Evolutionary conservation across 2,888 invertebrate genomes (phyloP), one percentile per base, ranked within the genome.

Genomic region (Boloria euphrosyne): DNA sequence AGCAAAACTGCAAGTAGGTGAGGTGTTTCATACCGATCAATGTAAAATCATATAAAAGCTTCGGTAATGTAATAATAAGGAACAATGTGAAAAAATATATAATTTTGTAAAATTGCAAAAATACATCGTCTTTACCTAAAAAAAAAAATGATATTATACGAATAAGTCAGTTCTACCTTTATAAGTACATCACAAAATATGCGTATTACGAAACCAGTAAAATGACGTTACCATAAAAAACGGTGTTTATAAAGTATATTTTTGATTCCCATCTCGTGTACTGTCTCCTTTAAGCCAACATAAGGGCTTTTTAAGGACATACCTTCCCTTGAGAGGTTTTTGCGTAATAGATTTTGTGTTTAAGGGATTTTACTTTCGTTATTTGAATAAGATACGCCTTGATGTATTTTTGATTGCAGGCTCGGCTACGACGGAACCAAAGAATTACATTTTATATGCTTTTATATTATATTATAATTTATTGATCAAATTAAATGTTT

Each of bases 271-370:
- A 17, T n/a, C 31, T 38, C 18, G 67, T 61, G 18, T 58, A 47
- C 27, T 57, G 53, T 67, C 57, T 52, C 50, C 62, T 57, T 69
- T 66, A 65, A 62, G 38, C 61, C 50, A 69, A 69, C 71, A 65
- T 63, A 66, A 69, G 69, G 69, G 66, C 66, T 51, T 69, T 67
- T 62, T 63, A 57, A 62, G 62, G 65, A 64, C 60, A 65, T 68
- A 66, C 64, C 54, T 51, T 69, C 78, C 76, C 75, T 61, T 65
- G 63, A 70, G 66, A 67, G 69, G 67, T 72, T 68, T 75, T 73
- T 71, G 68, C 68, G 69, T 69, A 67, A 74, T 71, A 71, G 71
- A 72, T 75, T 74, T 73, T 67, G 69, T 72, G 70, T 73, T 71
- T 69, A 71, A 68, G 70, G 69, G 68, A 72, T 71, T 71, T 71